These are phyloP conservation scores for Pocillopora meandrina DNA, from an alignment of 92 coral and sea anemone species.

Conservation along the genomic window DNA sequence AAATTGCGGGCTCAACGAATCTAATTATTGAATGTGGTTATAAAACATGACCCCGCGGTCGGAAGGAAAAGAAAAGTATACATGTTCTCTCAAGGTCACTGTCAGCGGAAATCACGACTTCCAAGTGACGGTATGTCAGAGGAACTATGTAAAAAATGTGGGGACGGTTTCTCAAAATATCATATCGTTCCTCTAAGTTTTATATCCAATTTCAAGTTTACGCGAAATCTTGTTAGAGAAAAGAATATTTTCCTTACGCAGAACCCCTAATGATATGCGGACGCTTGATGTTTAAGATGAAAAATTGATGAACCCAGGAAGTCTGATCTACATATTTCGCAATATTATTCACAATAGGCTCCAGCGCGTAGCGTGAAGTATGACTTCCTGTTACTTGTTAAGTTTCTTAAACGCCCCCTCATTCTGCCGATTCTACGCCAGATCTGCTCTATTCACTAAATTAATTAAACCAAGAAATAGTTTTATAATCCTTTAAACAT, in stretches of 20 bases:
- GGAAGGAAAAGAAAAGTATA: background rate
- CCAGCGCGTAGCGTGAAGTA: background rate
- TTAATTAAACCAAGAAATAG: background rate
- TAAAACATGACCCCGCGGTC: background rate
- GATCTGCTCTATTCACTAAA: background rate
- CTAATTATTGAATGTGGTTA: background rate
- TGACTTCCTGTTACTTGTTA: slow-evolving; percentile 7
- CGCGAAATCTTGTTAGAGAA: background rate
- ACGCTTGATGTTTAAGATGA: background rate
- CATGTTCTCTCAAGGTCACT: background rate
- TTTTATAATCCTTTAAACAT: background rate
- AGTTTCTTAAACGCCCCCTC: slow-evolving; percentile 4
- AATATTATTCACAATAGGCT: background rate
- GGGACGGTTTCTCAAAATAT: background rate
- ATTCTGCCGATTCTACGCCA: background rate
- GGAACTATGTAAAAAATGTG: background rate
- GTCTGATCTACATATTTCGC: slow-evolving; percentile 10
- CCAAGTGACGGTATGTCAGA: background rate
- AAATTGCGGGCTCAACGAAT: background rate
- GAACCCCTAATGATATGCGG: slow-evolving; percentile 27
- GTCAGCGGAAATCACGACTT: slow-evolving; percentile 10
- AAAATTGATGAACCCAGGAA: background rate
- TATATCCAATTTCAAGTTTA: background rate
- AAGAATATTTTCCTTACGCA: slow-evolving; percentile 17
- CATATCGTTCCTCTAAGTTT: too few relatives aligned